phyloP scores from a whole-genome alignment of 37 sponge, comb jelly and placozoan genomes.

The Ephydatia muelleri region DNA sequence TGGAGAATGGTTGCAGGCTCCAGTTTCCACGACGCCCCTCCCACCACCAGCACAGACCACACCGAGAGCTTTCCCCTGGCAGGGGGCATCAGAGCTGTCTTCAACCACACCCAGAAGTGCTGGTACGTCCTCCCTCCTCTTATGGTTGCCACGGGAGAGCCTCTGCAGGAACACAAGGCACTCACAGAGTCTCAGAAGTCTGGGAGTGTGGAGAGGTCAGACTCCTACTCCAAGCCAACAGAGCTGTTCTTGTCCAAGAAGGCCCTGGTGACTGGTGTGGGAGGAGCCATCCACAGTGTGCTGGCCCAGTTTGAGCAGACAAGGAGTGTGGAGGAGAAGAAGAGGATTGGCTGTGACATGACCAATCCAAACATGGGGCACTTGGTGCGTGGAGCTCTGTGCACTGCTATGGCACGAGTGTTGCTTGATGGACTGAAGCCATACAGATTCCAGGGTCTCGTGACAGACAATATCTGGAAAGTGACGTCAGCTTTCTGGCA shows the following conservation, averaged over 20 bases:
- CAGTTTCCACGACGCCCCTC: slow-evolving; percentile 41
- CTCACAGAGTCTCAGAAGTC: not conserved
- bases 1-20: slow-evolving; percentile 48
- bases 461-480: slow-evolving; percentile 70
- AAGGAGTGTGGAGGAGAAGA: slow-evolving; percentile 25
- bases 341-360: slow-evolving; percentile 61
- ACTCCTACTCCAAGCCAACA: not conserved
- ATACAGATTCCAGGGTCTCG: slow-evolving; percentile 62
- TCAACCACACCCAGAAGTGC: slow-evolving; percentile 64
- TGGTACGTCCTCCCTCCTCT: slow-evolving; percentile 76
- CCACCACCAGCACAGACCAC: slow-evolving; percentile 47
- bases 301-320: slow-evolving; percentile 35
- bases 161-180: not conserved
- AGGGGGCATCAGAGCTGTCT: slow-evolving; percentile 68
- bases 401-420: slow-evolving; percentile 59
- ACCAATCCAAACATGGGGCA: slow-evolving; percentile 63
- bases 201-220: not conserved
- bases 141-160: not conserved
- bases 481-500: slow-evolving; percentile 60
- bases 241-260: slow-evolving; percentile 29
- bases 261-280: slow-evolving; percentile 43
- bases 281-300: slow-evolving; percentile 45
- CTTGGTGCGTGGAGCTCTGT: slow-evolving; percentile 59
- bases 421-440: slow-evolving; percentile 72
- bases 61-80: slow-evolving; percentile 52